Conservation (phyloP, 2,888 invertebrate genomes). For the Dugesia japonica region DNA sequence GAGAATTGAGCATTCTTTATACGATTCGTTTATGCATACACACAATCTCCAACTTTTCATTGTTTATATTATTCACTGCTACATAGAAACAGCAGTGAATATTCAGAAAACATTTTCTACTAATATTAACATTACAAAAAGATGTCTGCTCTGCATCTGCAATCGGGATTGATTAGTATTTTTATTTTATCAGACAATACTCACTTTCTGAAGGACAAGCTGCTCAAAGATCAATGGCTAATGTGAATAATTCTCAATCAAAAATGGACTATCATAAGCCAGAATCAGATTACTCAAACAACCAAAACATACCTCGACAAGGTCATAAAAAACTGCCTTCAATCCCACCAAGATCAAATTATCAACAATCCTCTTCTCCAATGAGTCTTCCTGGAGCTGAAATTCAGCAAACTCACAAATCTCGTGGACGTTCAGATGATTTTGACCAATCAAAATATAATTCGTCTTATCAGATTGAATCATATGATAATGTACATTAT, state of each 20-base stretch:
- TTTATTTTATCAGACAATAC: conserved; percentile 26
- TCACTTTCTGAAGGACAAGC: conserved; percentile 28
- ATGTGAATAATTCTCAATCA: background rate
- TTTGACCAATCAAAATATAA: background rate
- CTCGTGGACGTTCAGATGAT: background rate
- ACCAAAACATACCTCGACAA: background rate
- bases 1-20: conserved; percentile 11
- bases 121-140: conserved; percentile 2
- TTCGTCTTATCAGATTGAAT: background rate
- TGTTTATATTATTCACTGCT: background rate
- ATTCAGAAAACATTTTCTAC: conserved; percentile 15
- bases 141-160: conserved; percentile 20
- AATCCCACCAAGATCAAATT: conserved; percentile 7
- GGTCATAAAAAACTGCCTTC: conserved; percentile 9
- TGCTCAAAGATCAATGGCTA: conserved; percentile 13
- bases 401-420: background rate
- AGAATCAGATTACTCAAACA: background rate
- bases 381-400: background rate
- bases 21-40: background rate
- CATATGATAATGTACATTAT: conserved; percentile 3
- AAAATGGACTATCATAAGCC: background rate
- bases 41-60: conserved; percentile 16
- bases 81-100: conserved; percentile 5
- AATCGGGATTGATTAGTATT: conserved; percentile 11
- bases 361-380: background rate